phyloP scores from a whole-genome alignment of 2,888 invertebrate genomes.

The Leucoptera coffeella region DNA sequence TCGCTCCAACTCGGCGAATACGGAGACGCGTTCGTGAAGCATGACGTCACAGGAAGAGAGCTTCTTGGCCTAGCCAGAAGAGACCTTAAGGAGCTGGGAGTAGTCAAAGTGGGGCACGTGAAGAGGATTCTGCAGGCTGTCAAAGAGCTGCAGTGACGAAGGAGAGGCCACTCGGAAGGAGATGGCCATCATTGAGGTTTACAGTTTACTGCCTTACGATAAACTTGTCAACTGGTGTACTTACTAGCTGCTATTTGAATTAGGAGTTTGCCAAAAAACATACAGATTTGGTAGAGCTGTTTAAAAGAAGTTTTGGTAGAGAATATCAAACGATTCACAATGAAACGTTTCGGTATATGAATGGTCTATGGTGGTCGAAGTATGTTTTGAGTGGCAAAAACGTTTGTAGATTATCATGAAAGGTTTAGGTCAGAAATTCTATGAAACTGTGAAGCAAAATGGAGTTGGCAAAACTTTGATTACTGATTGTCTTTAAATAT shows the following conservation, averaged over 20 bases:
- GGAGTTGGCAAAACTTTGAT: too few species aligned
- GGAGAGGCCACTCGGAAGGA: constrained; percentile 43
- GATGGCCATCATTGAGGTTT: constrained; percentile 27
- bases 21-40: constrained; percentile 80
- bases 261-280: neutral
- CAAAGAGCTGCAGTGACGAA: constrained; percentile 62
- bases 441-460: too few species aligned
- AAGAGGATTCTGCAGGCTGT: constrained; percentile 92
- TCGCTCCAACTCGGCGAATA: constrained; percentile 86
- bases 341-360: too few species aligned
- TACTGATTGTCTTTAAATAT: too few species aligned
- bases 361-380: too few species aligned
- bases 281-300: too few species aligned
- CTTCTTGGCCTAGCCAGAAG: constrained; percentile 79
- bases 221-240: neutral
- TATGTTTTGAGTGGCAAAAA: too few species aligned
- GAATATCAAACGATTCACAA: too few species aligned
- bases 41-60: constrained; percentile 90
- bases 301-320: too few species aligned
- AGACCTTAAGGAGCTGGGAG: constrained; percentile 85
- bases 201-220: too few species aligned
- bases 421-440: too few species aligned
- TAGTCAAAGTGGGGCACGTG: constrained; percentile 92
- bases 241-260: neutral
- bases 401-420: too few species aligned